A percentile compares a stretch with the other conserved stretches of the same genome.
Evolutionary conservation across 2,797 vertebrate species (phyloP).

Genomic region (Anabacerthia variegaticeps): DNA sequence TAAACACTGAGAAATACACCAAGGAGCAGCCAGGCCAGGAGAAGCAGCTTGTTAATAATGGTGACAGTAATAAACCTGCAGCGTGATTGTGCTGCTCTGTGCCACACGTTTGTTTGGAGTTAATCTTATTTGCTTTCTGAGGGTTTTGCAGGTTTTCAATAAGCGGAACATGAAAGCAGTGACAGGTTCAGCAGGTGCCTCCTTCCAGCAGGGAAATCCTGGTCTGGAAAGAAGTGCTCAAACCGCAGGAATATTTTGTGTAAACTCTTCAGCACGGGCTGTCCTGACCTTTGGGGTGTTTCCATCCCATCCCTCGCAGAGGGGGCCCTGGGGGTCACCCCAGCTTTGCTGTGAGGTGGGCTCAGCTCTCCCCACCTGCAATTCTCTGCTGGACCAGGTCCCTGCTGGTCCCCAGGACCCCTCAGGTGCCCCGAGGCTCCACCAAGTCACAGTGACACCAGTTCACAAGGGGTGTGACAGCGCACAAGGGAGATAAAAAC

Average conservation of each 20-base stretch:
- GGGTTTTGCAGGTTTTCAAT: slow-evolving; percentile 7
- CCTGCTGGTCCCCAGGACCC: neutral
- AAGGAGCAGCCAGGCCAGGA: neutral
- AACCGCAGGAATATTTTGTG: neutral
- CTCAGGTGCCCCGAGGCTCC: neutral
- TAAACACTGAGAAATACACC: neutral
- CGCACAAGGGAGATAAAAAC: accelerated
- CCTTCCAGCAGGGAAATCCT: neutral
- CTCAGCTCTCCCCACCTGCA: neutral
- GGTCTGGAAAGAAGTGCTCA: neutral
- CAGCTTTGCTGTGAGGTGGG: neutral
- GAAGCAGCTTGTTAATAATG: neutral
- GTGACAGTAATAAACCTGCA: neutral
- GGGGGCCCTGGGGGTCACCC: neutral
- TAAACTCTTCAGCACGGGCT: neutral
- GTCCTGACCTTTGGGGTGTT: neutral
- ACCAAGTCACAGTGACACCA: neutral
- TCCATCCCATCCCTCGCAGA: neutral
- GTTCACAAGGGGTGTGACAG: neutral
- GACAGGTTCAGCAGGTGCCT: neutral
- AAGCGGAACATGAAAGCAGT: neutral
- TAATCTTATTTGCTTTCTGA: slow-evolving; percentile 13
- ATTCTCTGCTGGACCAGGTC: neutral
- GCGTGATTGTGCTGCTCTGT: neutral
- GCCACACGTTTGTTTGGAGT: neutral